These are phyloP conservation scores for Ceratina australensis DNA, from an alignment of 1,140 invertebrate genomes.

Conservation along the genomic window DNA sequence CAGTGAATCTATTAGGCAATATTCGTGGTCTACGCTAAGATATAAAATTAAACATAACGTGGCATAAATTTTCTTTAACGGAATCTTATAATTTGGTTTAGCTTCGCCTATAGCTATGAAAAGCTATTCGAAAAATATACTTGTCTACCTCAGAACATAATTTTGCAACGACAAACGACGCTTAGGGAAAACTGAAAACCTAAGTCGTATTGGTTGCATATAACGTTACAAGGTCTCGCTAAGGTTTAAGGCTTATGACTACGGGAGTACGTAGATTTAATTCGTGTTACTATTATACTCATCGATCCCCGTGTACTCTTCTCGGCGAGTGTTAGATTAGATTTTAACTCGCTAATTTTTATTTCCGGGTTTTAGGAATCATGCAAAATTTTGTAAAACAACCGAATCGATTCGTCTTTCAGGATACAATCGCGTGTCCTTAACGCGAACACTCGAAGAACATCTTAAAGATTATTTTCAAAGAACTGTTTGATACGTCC, in stretches of 20 bases:
- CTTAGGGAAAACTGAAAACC: conserved; percentile 43
- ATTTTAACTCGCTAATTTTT: conserved; percentile 51
- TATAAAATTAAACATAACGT: conserved; percentile 64
- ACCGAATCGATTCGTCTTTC: background rate
- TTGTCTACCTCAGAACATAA: conserved; percentile 79
- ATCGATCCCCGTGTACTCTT: conserved; percentile 50
- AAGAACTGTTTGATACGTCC: no score
- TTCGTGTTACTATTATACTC: conserved; percentile 64
- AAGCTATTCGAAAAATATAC: conserved; percentile 79
- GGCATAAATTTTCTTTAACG: conserved; percentile 65
- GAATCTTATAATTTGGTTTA: conserved; percentile 72
- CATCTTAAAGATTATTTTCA: no score
- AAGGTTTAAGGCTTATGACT: conserved; percentile 73
- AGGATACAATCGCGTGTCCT: no score
- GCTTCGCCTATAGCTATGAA: conserved; percentile 74
- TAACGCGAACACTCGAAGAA: no score
- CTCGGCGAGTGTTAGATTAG: conserved; percentile 23
- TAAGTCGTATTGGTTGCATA: conserved; percentile 67
- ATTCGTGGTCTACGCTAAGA: conserved; percentile 63
- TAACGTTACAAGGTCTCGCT: conserved; percentile 69
- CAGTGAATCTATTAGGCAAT: conserved; percentile 50
- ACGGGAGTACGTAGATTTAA: conserved; percentile 68
- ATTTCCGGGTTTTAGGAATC: conserved; percentile 33
- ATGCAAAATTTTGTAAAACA: conserved; percentile 36
- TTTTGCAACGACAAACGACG: conserved; percentile 71